These are phyloP conservation scores for Drosophila navojoa DNA, from an alignment of 1,140 invertebrate species.

Conservation along the genomic window DNA sequence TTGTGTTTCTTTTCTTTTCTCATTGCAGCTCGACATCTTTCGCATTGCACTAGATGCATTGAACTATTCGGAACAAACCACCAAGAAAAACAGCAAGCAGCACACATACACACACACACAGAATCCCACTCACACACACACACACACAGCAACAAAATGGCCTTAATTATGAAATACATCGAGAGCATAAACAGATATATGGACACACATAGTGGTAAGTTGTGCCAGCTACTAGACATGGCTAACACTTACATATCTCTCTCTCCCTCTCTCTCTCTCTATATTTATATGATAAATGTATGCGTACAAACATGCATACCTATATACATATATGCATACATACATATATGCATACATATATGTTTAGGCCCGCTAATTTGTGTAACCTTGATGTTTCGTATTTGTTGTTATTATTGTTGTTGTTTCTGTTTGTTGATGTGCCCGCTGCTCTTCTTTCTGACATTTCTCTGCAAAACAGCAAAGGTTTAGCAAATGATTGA, in stretches of 20 bases:
- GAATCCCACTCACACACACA: constrained; percentile 30
- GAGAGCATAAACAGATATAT: constrained; percentile 87
- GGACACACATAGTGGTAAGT: constrained; percentile 87
- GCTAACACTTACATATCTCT: constrained; percentile 5
- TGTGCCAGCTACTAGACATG: background rate
- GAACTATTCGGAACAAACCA: constrained; percentile 39
- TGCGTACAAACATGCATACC: background rate
- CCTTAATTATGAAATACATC: constrained; percentile 87
- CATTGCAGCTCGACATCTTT: constrained; percentile 58
- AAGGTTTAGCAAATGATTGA: constrained; percentile 60
- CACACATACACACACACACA: constrained; percentile 34
- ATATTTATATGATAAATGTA: constrained; percentile 4
- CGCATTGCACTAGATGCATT: constrained; percentile 40
- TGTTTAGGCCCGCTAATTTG: constrained; percentile 58
- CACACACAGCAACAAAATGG: constrained; percentile 84
- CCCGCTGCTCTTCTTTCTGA: constrained; percentile 35
- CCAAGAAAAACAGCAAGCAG: constrained; percentile 38
- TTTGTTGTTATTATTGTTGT: constrained; percentile 23
- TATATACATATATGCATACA: background rate
- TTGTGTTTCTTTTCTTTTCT: constrained; percentile 28
- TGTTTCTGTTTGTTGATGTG: constrained; percentile 9
- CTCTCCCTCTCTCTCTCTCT: background rate
- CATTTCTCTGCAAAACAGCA: constrained; percentile 65
- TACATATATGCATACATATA: constrained; percentile 1
- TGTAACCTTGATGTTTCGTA: constrained; percentile 66